Base-by-base conservation (phyloP, 64 coral and sea anemone genomes). In the Porites lutea region DNA sequence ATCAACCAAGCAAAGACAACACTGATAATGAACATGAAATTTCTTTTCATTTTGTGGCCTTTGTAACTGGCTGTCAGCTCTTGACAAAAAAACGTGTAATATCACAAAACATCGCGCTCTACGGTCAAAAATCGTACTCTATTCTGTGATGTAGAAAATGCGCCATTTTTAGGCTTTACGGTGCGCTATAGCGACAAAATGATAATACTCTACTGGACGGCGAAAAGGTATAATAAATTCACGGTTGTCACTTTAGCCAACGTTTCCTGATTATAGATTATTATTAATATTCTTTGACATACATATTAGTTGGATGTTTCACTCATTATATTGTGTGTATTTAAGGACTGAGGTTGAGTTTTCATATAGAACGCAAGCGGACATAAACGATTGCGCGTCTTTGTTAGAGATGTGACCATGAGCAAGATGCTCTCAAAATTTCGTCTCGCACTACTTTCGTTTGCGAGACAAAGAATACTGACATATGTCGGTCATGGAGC, bases 201-300 rank as follows among this genome's bases (percentile, higher is more conserved):
- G 27, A 48, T 49, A 18, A 19, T 13, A 49, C 72, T 7, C 44
- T 51, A 5, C 14, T 12, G 54, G 54, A 78, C 15, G 19, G 75
- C 10, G 2, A 51, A 22, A 54, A 37, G 27, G 27, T 37, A 37
- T 37, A 37, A 37, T 37, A 21, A n/a, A 78, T 54, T 54, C 15
- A 52, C 8, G 16, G 50, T 8, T 54, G 75, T 78, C 75, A n/a
- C 50, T 78, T 78, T 54, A 51, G 52, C 55, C 18, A n/a, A 22
- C 50, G 48, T 51, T 75, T 75, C 72, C 46, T 75, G 72, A 75
- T 75, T 75, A 19, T 75, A 16, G 16, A 49, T 57, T 65, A 65
- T 19, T 65, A 7, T 76, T 76, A 13, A 4, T 10, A 78, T 78
- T 78, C 18, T 52, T 19, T 55, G 5, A 20, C 14, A 18, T 46